Evolutionary conservation across 2,888 invertebrate species (phyloP), one percentile per base, ranked within the genome.

Genomic region (Zygogramma bicolorata): DNA sequence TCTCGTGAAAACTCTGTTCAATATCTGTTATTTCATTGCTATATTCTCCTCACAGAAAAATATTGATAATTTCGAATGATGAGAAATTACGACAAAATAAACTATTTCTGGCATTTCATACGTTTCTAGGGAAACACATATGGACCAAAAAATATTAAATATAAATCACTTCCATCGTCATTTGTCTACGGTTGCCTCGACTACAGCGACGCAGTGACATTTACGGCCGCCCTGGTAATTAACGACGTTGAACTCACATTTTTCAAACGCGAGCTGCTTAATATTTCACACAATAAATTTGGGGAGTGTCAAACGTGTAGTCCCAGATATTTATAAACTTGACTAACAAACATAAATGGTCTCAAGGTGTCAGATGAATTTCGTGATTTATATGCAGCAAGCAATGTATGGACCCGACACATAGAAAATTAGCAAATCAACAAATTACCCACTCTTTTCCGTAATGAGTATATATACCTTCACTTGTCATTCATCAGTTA

Each of bases 281-380:
- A 87, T 87, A 86, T 86, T 86, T 86, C 86, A 86, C 85, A 84
- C 84, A 84, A 86, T 85, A 85, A 86, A 85, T 86, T 84, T 81
- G 82, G 84, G 83, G 84, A 84, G 84, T 85, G 86, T 86, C 86
- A 86, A 85, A 85, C 77, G 76, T 77, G 78, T 74, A 74, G 74
- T 66, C 59, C 69, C 61, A 73, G 77, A 78, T 83, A 82, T 82
- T 83, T 83, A 82, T 83, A 82, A 75, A 81, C 79, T 74, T 58
- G 29, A 71, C 62, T 49, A 68, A 68, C 63, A 68, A 58, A 75
- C 59, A 60, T 73, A 73, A 73, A 73, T 62, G 68, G 68, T 76
- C 73, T 75, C 75, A 34, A 40, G 31, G 46, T 67, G 68, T 59
- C 59, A 38, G 65, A 62, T 18, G 57, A 46, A 29, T 61, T 53